phyloP scores from a whole-genome alignment of 2,888 invertebrate genomes.

The Papilio protenor region DNA sequence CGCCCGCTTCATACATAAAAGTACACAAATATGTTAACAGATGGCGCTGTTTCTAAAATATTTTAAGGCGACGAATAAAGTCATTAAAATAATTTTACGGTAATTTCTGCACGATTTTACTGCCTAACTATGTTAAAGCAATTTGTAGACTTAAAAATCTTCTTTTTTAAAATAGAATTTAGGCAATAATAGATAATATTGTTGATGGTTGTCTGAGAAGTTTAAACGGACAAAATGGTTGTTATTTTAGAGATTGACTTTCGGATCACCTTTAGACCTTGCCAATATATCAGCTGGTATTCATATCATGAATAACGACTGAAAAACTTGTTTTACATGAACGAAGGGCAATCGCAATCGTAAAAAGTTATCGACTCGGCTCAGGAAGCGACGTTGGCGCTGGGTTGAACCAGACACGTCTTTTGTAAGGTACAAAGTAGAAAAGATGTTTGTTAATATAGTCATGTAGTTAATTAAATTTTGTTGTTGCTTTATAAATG shows the following conservation, averaged over 20 bases:
- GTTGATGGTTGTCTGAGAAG: too few species aligned
- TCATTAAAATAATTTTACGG: constrained; percentile 18
- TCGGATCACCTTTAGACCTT: constrained; percentile 21
- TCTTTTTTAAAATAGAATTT: background rate
- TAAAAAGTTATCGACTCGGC: constrained; percentile 54
- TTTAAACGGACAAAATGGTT: background rate
- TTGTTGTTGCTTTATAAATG: too few species aligned
- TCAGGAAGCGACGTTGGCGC: constrained; percentile 54
- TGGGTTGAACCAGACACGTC: constrained; percentile 40
- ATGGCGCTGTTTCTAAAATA: constrained; percentile 47
- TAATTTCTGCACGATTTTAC: background rate
- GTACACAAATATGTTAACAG: constrained; percentile 47
- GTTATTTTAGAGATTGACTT: constrained; percentile 14
- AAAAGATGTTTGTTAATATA: background rate
- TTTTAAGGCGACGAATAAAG: background rate
- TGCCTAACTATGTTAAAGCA: background rate
- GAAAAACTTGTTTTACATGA: constrained; percentile 52
- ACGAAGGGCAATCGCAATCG: constrained; percentile 50
- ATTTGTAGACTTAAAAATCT: background rate
- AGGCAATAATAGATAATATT: too few species aligned
- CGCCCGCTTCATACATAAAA: constrained; percentile 31
- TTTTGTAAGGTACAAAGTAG: constrained; percentile 30
- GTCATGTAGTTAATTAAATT: background rate
- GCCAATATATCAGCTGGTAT: background rate
- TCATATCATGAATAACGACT: constrained; percentile 36